Evolutionary conservation across 23 tunicate species (phyloP).

Genomic region (Phallusia fumigata): DNA sequence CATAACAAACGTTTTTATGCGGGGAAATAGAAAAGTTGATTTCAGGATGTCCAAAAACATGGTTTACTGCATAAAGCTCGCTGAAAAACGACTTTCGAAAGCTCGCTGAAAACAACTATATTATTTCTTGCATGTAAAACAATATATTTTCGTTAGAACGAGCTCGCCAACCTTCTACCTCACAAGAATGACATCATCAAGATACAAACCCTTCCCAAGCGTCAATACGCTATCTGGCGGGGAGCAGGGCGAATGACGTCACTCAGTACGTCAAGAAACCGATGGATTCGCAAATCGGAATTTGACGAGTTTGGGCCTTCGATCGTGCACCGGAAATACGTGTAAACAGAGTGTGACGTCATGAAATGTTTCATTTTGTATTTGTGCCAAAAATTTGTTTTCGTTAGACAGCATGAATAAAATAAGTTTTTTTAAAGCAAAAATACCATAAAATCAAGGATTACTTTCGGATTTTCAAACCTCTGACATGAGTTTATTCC

Average conservation of each 20-base stretch:
- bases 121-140: background rate
- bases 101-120: background rate
- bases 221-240: constrained; percentile 73
- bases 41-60: too few relatives aligned
- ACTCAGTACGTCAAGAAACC: constrained; percentile 35
- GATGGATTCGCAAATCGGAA: constrained; percentile 52
- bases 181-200: constrained; percentile 11
- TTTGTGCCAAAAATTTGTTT: too few relatives aligned
- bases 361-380: background rate
- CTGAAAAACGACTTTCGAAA: too few relatives aligned
- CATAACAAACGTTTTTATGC: too few relatives aligned
- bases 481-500: too few relatives aligned
- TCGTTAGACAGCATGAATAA: too few relatives aligned
- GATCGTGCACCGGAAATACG: constrained; percentile 57
- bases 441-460: too few relatives aligned
- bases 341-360: constrained; percentile 15
- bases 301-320: constrained; percentile 61
- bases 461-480: too few relatives aligned
- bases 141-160: constrained; percentile 27
- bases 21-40: background rate
- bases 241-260: constrained; percentile 64
- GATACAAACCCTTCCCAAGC: constrained; percentile 46
- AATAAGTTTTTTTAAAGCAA: too few relatives aligned
- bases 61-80: too few relatives aligned
- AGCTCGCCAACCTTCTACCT: constrained; percentile 17